These are phyloP conservation scores for Corythoichthys intestinalis DNA, from an alignment of 2,113 vertebrate species.

Conservation along the genomic window DNA sequence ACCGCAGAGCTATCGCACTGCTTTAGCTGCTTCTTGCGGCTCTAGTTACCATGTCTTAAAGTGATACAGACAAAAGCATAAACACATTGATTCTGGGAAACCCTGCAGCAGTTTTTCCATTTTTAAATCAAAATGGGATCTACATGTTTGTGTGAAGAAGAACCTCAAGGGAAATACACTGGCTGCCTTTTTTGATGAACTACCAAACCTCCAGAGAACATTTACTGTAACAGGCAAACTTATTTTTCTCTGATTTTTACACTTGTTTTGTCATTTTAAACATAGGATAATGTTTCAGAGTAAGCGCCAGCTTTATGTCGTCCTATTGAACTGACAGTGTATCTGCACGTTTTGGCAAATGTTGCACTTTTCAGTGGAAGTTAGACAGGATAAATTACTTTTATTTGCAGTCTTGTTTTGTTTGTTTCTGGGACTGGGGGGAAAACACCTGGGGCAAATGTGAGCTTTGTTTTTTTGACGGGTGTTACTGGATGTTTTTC, in stretches of 20 bases:
- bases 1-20: constrained; percentile 30
- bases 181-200: constrained; percentile 20
- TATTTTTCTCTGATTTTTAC: constrained; percentile 12
- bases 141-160: constrained; percentile 22
- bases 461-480: not conserved
- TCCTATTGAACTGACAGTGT: not conserved
- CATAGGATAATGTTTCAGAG: not conserved
- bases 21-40: constrained; percentile 6
- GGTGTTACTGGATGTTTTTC: not conserved
- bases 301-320: not conserved
- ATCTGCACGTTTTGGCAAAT: not conserved
- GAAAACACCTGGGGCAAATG: not conserved
- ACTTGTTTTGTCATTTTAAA: not conserved
- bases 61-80: constrained; percentile 22
- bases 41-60: constrained; percentile 29
- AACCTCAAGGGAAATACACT: constrained; percentile 36
- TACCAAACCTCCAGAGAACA: constrained; percentile 12
- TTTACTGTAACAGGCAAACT: constrained; percentile 21
- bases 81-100: constrained; percentile 31
- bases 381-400: not conserved
- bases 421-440: constrained; percentile 6
- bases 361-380: not conserved
- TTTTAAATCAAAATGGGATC: constrained; percentile 29
- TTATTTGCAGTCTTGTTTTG: not conserved
- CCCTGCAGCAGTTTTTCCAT: not conserved